Evolutionary conservation across 2,888 invertebrate genomes (phyloP), one percentile per base, ranked within the genome.

Genomic region (Noctua janthe): DNA sequence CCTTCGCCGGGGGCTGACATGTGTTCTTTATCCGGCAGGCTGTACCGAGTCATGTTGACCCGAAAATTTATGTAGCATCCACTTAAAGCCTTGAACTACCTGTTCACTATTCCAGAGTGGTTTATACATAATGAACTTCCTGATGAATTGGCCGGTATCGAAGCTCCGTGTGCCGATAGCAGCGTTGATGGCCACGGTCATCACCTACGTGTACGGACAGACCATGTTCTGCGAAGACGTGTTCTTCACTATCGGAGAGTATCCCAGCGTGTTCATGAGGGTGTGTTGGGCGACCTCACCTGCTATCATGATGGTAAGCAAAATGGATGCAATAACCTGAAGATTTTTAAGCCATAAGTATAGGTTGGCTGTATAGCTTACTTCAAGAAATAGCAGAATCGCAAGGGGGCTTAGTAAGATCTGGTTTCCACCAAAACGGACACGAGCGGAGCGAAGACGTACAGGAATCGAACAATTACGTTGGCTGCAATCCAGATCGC

Each of bases 231-330:
- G 96, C 72, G 96, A 96, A 80, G 94, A 96, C 43, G 92, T 97
- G 15, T 96, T 92, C 88, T 95, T 94, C 78, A 93, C 96, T 0
- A 93, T 94, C 1, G 96, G 95, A 2, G 96, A 97, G 76, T 96
- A 96, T 75, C 97, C 97, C 3, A 91, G 92, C 35, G 90, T 95
- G n/a, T 95, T 95, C 76, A 87, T 96, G 82, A 92, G 97, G 79
- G 86, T 96, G 10, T 94, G 94, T 83, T 97, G 97, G 97, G 96
- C 96, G 1, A 10, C 96, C 1, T 90, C 94, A 3, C 96, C 97
- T 0, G 71, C 87, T 20, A 56, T 95, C 23, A 89, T 96, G 35
- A 81, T 94, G 93, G 96, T 96, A 82, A 89, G 90, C 67, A 67
- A 20, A 47, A 39, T 43, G 4, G 66, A 51, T 47, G 20, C 20